Conservation (phyloP, 2,888 invertebrate species). For the Heliconius ethilla region DNA sequence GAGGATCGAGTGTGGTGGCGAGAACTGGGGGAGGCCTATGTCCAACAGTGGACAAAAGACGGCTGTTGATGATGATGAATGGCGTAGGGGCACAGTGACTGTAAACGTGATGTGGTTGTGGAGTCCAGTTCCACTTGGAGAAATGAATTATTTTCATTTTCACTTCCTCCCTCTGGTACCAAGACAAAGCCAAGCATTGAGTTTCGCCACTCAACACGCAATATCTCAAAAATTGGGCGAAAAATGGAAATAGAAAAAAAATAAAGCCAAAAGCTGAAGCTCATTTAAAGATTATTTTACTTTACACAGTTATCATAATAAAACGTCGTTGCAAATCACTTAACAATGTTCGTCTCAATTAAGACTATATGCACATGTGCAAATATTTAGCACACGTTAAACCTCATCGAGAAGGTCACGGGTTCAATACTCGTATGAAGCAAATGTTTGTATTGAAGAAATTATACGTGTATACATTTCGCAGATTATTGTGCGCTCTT, state of each 20-base stretch:
- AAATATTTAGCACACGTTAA: neutral
- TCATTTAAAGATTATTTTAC: neutral
- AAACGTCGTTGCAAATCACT: neutral
- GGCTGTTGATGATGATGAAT: too few relatives aligned
- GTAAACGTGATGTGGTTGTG: too few relatives aligned
- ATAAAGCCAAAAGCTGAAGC: neutral
- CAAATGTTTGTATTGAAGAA: slow-evolving; percentile 3
- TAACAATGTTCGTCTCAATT: neutral
- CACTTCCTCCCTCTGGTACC: too few relatives aligned
- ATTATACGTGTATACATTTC: neutral
- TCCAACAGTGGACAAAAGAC: too few relatives aligned
- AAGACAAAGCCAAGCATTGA: neutral
- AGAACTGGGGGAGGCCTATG: too few relatives aligned
- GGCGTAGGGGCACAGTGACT: too few relatives aligned
- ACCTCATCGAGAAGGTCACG: slow-evolving; percentile 4
- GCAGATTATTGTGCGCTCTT: neutral
- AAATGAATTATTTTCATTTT: too few relatives aligned
- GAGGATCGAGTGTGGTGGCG: too few relatives aligned
- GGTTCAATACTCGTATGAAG: slow-evolving; percentile 11
- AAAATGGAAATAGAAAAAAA: neutral
- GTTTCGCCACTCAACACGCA: neutral
- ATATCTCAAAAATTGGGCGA: too few relatives aligned
- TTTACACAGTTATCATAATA: neutral
- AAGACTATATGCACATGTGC: slow-evolving; percentile 6
- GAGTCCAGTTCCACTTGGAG: too few relatives aligned